Base-by-base conservation (phyloP, 92 coral and sea anemone genomes). In the Parazoanthus atlanticus region DNA sequence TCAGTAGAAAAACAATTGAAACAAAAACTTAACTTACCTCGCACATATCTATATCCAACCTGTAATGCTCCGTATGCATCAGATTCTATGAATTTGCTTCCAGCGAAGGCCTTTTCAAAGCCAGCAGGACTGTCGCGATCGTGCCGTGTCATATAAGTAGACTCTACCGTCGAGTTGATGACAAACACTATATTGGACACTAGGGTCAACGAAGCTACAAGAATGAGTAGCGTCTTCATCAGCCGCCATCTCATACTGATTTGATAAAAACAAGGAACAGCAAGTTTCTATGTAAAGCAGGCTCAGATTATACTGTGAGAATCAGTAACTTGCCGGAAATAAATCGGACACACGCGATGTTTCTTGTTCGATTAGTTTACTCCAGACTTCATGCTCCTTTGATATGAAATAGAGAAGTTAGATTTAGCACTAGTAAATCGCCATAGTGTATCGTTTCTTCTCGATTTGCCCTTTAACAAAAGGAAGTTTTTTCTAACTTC, bases 151-250 rank as follows among this genome's bases (percentile, higher is more conserved):
- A 46, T 36, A 43, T 36, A 34, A 8, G 29, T 4, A 32, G 34
- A 72, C 17, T 72, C 76, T 11, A 11, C 76, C 1, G 76, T 29
- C 33, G 65, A 78, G 33, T 78, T 52, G 66, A 78, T 46, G 10
- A 78, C 46, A 78, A 78, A 78, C 23, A 78, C 38, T 7, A 78
- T n/a, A 23, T 78, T 52, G 82, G 82, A 40, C 33, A 78, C 25
- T 12, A 78, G 40, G 56, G 82, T 78, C 8, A 78, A 25, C 36
- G 61, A 78, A 28, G 40, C 66, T 43, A 47, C 82, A 19, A 52
- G 3, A 12, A 78, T 8, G 1, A 78, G 82, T 29, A 78, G 34
- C 25, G 23, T 43, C 2, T 46, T 78, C 36, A 29, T 78, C 56
- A 78, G n/a, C 15, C 82, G 82, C 82, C 82, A 46, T 29, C 31